Base-by-base conservation (phyloP, 2,113 vertebrate species). In the Variabilichromis moorii region DNA sequence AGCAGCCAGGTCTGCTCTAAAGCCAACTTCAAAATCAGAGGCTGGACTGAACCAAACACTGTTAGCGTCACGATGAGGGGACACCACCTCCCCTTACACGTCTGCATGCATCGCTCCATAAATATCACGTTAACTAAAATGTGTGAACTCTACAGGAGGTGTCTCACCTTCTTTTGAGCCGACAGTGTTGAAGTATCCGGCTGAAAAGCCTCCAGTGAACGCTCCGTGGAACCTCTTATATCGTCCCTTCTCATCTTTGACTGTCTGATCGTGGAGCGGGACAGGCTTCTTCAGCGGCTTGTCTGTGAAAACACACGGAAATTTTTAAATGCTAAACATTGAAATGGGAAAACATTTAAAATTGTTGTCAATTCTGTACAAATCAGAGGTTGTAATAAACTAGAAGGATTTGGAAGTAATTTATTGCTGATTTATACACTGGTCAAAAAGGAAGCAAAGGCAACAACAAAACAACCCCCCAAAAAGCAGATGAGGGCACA, bases 191-290 rank as follows among this genome's bases (percentile, higher is more conserved):
- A 98, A 99, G 88, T 99, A 99, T 0, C 99, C 99, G 3, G 99
- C 99, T 14, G 98, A 99, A 88, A 99, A 99, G 2, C 99, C 99
- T 13, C 99, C 99, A 0, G 98, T 99, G 63, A 99, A 99, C 0
- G 99, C 99, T 2, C 99, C 99, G 12, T 99, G 99, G 88, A 99
- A 99, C 76, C 98, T 95, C 76, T 98, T 96, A 50, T 97, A 99
- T 1, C 98, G 95, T 2, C 98, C 99, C 81, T 97, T 98, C 79
- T 98, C 99, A 93, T 99, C 98, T 88, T 96, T 98, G 90, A 99
- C 99, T 0, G 97, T 98, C 95, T 99, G 99, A 2, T 99, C 98
- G 79, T 98, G 98, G 42, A 99, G 94, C 10, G 98, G 98, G 85
- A 98, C 7, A 2, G 98, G 98, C 91, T 97, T 99, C 94, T 96